Conservation (phyloP, 2,113 vertebrate genomes). For the Castor canadensis region DNA sequence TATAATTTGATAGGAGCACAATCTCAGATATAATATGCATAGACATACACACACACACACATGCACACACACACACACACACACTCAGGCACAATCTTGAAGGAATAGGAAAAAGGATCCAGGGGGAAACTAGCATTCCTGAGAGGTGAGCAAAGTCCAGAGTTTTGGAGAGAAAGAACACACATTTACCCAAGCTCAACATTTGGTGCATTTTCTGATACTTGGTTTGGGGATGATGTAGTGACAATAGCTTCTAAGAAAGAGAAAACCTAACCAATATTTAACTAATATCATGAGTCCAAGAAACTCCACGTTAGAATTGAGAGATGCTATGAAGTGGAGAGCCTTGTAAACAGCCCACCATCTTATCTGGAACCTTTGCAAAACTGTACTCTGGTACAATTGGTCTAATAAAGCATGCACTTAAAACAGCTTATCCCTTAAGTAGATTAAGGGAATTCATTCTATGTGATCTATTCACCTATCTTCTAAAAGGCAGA, state of each 20-base stretch:
- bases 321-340: background rate
- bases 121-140: background rate
- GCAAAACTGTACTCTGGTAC: background rate
- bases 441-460: background rate
- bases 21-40: no score
- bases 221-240: background rate
- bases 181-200: background rate
- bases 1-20: background rate
- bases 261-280: background rate
- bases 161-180: background rate
- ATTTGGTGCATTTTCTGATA: background rate
- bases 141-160: background rate
- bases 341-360: background rate
- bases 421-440: background rate
- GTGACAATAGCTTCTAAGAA: background rate
- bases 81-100: background rate
- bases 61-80: no score
- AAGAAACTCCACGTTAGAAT: background rate
- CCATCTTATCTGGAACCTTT: background rate
- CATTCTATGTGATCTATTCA: no score
- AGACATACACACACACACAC: no score
- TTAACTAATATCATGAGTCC: background rate
- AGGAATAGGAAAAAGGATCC: background rate
- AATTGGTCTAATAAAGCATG: background rate
- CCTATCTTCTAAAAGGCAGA: background rate